Percentiles rank a stretch among this genome's conserved stretches.
phyloP scores from a whole-genome alignment of 2,797 vertebrate species.

The Ispidina lecontei region DNA sequence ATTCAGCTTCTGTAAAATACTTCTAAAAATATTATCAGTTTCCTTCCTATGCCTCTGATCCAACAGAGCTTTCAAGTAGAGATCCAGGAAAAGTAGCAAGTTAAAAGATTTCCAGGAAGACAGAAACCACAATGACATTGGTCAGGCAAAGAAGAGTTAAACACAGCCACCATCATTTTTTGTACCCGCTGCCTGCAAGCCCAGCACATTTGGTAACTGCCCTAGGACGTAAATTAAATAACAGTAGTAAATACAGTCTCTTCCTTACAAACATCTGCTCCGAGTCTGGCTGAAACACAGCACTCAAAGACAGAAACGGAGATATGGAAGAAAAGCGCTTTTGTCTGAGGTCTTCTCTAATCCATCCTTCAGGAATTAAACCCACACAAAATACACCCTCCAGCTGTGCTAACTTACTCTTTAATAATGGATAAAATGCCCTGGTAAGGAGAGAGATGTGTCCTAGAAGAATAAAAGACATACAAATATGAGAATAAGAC shows the following conservation, averaged over 20 bases:
- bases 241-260: not conserved
- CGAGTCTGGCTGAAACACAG: not conserved
- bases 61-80: not conserved
- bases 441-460: not conserved
- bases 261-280: conserved; percentile 44
- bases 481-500: not conserved
- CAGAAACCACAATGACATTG: not conserved
- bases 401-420: not conserved
- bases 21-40: not conserved
- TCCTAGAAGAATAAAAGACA: not conserved
- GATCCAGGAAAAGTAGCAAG: not conserved
- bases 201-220: not conserved
- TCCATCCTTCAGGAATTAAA: conserved; percentile 6
- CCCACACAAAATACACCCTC: conserved; percentile 8
- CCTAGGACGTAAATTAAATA: conserved; percentile 42
- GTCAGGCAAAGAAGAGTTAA: conserved; percentile 5
- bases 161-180: not conserved
- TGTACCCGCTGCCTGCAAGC: not conserved
- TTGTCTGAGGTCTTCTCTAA: not conserved
- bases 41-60: not conserved
- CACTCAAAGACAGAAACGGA: not conserved
- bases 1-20: not conserved
- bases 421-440: not conserved
- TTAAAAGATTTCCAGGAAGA: not conserved
- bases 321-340: not conserved